Conservation (phyloP, 2,888 invertebrate species). For the Leptopterna dolabrata region DNA sequence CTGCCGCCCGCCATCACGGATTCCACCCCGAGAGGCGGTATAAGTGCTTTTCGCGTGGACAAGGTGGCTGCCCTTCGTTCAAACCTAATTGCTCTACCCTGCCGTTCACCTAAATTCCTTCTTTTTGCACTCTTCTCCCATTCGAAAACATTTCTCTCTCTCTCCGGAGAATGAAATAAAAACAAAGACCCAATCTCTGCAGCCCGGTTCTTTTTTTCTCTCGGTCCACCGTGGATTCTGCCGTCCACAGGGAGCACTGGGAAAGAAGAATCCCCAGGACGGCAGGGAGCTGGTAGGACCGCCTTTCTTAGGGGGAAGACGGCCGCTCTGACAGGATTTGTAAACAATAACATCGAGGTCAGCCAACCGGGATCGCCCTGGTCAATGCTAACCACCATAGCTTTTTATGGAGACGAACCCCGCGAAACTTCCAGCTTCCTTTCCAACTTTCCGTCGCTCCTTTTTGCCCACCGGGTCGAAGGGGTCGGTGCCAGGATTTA, state of each 20-base stretch:
- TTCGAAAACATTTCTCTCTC: background rate
- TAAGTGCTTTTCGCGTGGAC: conserved; percentile 32
- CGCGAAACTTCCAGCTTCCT: conserved; percentile 3
- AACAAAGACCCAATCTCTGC: conserved; percentile 7
- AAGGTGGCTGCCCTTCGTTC: conserved; percentile 41
- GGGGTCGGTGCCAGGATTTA: conserved; percentile 22
- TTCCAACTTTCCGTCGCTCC: conserved; percentile 15
- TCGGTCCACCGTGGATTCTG: background rate
- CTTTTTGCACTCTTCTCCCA: background rate
- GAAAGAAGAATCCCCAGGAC: background rate
- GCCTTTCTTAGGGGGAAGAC: conserved; percentile 9
- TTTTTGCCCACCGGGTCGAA: background rate
- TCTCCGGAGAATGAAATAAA: background rate
- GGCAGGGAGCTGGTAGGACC: background rate
- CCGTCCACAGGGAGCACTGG: background rate
- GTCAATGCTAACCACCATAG: conserved; percentile 37
- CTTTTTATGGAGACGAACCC: conserved; percentile 21
- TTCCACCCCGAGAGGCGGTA: conserved; percentile 7
- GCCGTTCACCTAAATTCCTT: conserved; percentile 24
- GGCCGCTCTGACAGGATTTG: conserved; percentile 37
- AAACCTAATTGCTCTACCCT: conserved; percentile 26
- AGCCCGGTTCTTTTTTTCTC: background rate
- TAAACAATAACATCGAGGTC: conserved; percentile 54
- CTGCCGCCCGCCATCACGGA: conserved; percentile 17
- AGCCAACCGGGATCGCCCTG: conserved; percentile 46